Evolutionary conservation across 1,140 invertebrate genomes (phyloP), one percentile per base, ranked within the genome.

Genomic region (Yoshiicerus persimilis): DNA sequence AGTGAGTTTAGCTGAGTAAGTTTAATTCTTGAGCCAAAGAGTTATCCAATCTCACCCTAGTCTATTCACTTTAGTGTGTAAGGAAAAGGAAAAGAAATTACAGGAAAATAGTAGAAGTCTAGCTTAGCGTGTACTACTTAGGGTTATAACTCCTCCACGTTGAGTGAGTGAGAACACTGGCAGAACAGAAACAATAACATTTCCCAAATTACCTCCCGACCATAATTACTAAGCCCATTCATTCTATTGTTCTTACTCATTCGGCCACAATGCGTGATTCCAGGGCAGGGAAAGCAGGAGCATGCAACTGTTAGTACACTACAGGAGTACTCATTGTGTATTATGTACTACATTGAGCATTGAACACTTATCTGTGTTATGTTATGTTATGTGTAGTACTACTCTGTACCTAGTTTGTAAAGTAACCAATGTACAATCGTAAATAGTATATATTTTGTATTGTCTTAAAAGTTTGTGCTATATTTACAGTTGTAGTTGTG

Each of bases 181-280:
- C 27, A 87, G 70, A 87, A 66, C 23, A 41, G 88, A 89, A 90
- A 90, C 89, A 90, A 88, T 90, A 90, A 90, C 89, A 90, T 87
- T 90, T 90, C 66, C 89, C 84, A 90, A 90, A 90, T 90, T 90
- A 90, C 89, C 89, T 90, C 86, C 36, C 62, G 47, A 87, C 89
- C 86, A 88, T 90, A 90, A 90, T 90, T 90, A 88, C 89, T 89
- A 87, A 80, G 56, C 89, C 87, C 87, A 88, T 90, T 90, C 89
- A 84, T 85, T 84, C 87, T 80, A 88, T 88, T 90, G 89, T 89
- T 89, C 85, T 80, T 75, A 66, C 87, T 70, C 87, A 84, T 30
- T 87, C 47, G 84, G 30, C 87, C 87, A 88, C 87, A 88, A 86
- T 88, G 84, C 39, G 25, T 88, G 87, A 88, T 88, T 88, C 87